Evolutionary conservation across 2,797 vertebrate genomes (phyloP).

Genomic region (Aphelocoma californica): DNA sequence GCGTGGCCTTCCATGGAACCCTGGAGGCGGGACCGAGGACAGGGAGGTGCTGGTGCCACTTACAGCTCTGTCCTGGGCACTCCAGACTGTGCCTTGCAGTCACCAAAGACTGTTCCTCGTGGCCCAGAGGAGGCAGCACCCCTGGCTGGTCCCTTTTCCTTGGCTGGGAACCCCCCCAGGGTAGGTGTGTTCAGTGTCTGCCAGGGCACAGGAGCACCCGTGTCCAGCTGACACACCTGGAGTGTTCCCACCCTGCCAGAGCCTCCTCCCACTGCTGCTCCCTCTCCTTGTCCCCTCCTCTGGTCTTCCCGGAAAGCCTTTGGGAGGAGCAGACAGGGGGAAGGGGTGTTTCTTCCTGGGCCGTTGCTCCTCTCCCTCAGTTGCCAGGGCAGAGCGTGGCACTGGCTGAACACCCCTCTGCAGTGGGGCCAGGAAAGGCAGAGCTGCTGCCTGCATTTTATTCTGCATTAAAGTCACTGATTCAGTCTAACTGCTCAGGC

Average conservation of each 20-base stretch:
- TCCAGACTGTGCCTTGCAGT: neutral
- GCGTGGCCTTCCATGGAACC: neutral
- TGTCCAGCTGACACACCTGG: neutral
- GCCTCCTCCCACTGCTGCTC: neutral
- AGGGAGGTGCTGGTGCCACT: neutral
- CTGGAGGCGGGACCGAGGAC: neutral
- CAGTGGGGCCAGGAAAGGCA: neutral
- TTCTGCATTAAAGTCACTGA: neutral
- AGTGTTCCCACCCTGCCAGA: neutral
- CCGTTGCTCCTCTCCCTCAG: neutral
- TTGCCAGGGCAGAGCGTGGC: neutral
- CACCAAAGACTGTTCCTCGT: accelerated
- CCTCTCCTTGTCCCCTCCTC: neutral
- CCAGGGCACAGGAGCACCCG: neutral
- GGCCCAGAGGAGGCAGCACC: neutral
- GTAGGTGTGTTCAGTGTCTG: neutral
- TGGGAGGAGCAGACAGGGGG: neutral
- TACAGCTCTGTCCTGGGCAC: neutral
- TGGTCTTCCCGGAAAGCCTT: neutral
- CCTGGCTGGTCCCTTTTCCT: neutral
- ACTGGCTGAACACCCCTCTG: neutral
- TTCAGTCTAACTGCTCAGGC: neutral
- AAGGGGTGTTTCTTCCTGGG: neutral
- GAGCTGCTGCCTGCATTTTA: neutral
- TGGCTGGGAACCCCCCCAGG: neutral